A percentile compares a stretch with the other conserved stretches of the same genome.
Evolutionary conservation across 1,140 invertebrate genomes (phyloP).

Genomic region (Ridgeia piscesae): DNA sequence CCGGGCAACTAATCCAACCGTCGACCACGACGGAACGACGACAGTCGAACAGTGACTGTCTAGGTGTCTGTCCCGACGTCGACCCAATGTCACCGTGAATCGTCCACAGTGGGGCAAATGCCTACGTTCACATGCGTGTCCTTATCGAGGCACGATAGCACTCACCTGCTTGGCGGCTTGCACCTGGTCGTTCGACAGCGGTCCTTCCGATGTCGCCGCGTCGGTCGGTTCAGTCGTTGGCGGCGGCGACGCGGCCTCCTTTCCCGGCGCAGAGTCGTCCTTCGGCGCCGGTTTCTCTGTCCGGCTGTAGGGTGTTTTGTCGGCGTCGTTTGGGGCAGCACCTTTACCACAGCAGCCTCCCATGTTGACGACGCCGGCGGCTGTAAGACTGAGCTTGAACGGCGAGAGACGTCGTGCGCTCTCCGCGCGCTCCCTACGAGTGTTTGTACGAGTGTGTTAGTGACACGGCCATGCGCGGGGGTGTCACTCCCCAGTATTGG

Average conservation of each 20-base stretch:
- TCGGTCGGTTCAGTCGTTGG: neutral
- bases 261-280: neutral
- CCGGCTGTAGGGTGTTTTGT: neutral
- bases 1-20: neutral
- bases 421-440: neutral
- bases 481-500: neutral
- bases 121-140: neutral
- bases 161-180: conserved; percentile 2
- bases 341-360: neutral
- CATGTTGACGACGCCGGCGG: neutral
- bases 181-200: neutral
- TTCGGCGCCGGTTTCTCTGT: neutral
- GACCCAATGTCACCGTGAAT: neutral
- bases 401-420: neutral
- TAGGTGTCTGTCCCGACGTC: neutral
- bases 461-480: neutral
- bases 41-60: too few relatives aligned
- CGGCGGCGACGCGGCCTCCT: neutral
- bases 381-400: neutral
- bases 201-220: neutral
- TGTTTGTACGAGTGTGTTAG: neutral
- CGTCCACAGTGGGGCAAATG: neutral
- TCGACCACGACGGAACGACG: neutral
- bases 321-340: neutral
- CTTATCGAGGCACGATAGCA: neutral